Conservation (phyloP, 2,113 vertebrate genomes). For the Nyctereutes procyonoides region DNA sequence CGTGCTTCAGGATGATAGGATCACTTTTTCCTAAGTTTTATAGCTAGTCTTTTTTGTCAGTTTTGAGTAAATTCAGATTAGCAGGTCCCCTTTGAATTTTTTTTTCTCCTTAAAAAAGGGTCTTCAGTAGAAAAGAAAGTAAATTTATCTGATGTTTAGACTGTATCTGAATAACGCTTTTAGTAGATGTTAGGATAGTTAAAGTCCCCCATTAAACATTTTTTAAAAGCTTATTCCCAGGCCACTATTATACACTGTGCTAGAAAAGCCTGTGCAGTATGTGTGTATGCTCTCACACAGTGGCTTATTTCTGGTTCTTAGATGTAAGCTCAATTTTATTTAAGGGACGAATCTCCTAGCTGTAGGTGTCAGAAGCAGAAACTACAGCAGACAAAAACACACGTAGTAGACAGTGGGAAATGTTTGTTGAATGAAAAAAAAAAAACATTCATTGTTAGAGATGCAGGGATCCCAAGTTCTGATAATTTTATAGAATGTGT, state of each 20-base stretch:
- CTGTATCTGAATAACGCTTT: background rate
- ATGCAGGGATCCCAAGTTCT: background rate
- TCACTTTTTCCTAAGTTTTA: background rate
- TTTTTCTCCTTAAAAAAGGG: background rate
- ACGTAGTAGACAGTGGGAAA: background rate
- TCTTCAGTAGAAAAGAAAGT: conserved; percentile 32
- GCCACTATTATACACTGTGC: background rate
- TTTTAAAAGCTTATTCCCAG: background rate
- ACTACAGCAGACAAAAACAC: background rate
- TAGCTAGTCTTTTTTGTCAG: background rate
- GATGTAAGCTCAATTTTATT: background rate
- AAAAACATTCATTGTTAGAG: background rate
- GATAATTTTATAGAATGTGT: background rate
- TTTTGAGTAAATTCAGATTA: background rate
- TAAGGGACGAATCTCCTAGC: background rate
- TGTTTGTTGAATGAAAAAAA: conserved; percentile 8
- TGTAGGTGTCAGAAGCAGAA: conserved; percentile 20
- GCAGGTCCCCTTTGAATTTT: background rate
- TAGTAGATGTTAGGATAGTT: background rate
- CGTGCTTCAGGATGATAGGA: background rate
- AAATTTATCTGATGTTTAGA: background rate
- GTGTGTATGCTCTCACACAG: background rate
- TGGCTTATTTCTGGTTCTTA: background rate
- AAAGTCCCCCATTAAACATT: background rate
- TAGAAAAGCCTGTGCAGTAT: background rate